A percentile compares a stretch with the other conserved stretches of the same genome.
These are phyloP conservation scores for Drosophila sp. DNA, from an alignment of 1,140 invertebrate species.

Conservation along the genomic window DNA sequence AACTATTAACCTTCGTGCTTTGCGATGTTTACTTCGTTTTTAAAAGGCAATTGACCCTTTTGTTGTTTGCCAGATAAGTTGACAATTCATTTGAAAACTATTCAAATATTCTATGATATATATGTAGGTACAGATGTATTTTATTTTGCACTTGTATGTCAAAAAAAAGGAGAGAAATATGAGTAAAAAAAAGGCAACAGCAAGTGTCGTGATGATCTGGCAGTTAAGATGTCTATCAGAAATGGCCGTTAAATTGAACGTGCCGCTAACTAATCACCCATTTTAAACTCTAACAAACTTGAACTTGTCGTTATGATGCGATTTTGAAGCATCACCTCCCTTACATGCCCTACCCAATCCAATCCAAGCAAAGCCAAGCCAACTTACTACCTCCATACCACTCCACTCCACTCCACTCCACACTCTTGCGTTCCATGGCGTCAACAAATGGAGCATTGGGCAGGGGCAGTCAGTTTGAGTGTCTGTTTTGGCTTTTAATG, in stretches of 20 bases:
- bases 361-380: too few relatives aligned
- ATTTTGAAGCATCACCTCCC: slow-evolving; percentile 18
- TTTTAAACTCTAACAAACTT: slow-evolving; percentile 55
- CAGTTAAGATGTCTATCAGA: slow-evolving; percentile 46
- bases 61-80: slow-evolving; percentile 2
- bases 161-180: not conserved
- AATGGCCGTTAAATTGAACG: slow-evolving; percentile 49
- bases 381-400: not conserved
- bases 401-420: too few relatives aligned
- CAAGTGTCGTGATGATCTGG: slow-evolving; percentile 29
- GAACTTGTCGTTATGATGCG: slow-evolving; percentile 49
- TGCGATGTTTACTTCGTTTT: not conserved
- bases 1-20: not conserved
- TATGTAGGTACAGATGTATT: not conserved
- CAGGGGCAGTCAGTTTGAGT: not conserved
- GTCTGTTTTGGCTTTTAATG: slow-evolving; percentile 50
- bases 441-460: slow-evolving; percentile 9
- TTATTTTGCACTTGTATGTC: slow-evolving; percentile 6
- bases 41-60: slow-evolving; percentile 12
- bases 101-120: not conserved
- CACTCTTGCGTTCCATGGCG: not conserved
- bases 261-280: slow-evolving; percentile 69
- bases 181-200: slow-evolving; percentile 1
- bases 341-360: slow-evolving; percentile 1
- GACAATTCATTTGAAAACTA: slow-evolving; percentile 7